A percentile compares a stretch with the other conserved stretches of the same genome.
phyloP scores from a whole-genome alignment of 2,797 vertebrate species.

The Phylloscopus collybita region DNA sequence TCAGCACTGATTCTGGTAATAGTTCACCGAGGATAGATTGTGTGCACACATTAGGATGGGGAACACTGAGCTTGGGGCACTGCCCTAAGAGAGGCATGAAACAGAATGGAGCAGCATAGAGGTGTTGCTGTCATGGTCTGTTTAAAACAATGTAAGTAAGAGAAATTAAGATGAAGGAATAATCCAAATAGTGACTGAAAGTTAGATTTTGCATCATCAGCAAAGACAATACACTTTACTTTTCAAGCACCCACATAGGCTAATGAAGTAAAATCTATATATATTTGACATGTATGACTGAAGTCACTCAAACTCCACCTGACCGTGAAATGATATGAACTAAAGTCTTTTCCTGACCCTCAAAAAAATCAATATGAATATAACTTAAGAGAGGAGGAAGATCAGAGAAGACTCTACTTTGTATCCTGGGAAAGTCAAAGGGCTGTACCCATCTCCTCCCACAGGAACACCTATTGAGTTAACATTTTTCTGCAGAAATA shows the following conservation, averaged over 20 bases:
- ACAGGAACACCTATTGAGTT: accelerated
- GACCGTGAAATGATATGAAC: too few species aligned
- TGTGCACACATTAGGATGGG: background rate
- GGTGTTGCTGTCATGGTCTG: background rate
- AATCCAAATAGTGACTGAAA: background rate
- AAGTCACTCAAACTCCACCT: background rate
- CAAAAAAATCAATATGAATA: background rate
- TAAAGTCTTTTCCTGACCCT: background rate
- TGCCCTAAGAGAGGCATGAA: background rate
- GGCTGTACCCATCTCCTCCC: background rate
- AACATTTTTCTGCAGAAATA: background rate
- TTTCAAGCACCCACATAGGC: background rate
- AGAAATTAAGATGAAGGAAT: background rate
- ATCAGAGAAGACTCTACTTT: background rate
- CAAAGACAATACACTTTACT: background rate
- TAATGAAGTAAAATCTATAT: background rate
- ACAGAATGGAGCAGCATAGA: background rate
- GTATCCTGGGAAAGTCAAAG: background rate
- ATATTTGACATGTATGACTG: background rate
- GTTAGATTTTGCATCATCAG: background rate
- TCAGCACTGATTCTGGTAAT: background rate
- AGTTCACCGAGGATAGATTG: background rate
- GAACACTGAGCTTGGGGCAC: accelerated
- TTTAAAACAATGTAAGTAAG: background rate
- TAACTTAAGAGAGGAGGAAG: too few species aligned